Evolutionary conservation across 2,888 invertebrate genomes (phyloP).

Genomic region (Venusia cambrica): DNA sequence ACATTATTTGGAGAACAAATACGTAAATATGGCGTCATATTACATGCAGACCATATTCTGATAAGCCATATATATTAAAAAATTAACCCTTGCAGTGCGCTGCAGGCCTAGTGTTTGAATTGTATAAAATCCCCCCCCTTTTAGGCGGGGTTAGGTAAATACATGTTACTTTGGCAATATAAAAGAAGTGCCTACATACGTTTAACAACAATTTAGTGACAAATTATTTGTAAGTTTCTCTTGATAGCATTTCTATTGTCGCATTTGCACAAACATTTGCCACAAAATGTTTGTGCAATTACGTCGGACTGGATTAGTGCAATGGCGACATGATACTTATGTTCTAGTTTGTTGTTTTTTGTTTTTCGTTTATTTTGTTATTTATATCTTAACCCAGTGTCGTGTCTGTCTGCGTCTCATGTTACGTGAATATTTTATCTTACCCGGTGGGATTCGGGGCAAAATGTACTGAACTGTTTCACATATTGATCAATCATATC

Average conservation of each 20-base stretch:
- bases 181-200: conserved; percentile 28
- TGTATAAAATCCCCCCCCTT: conserved; percentile 1
- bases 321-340: conserved; percentile 10
- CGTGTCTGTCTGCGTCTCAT: too few relatives aligned
- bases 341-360: conserved; percentile 8
- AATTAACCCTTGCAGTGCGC: conserved; percentile 11
- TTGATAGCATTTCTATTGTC: background rate
- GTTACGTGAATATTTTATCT: conserved; percentile 3
- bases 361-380: conserved; percentile 13
- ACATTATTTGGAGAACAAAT: too few relatives aligned
- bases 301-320: conserved; percentile 16
- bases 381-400: conserved; percentile 12
- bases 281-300: too few relatives aligned
- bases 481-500: too few relatives aligned
- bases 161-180: conserved; percentile 28
- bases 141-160: conserved; percentile 1
- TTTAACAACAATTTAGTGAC: conserved; percentile 22
- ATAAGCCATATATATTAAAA: too few relatives aligned
- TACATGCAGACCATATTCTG: too few relatives aligned
- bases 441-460: too few relatives aligned
- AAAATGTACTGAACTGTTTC: too few relatives aligned
- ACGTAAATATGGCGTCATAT: too few relatives aligned
- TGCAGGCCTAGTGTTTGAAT: background rate
- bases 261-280: background rate
- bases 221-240: conserved; percentile 14